These are phyloP conservation scores for Drosophila mojavensis DNA, from an alignment of 1,140 invertebrate genomes.

Conservation along the genomic window DNA sequence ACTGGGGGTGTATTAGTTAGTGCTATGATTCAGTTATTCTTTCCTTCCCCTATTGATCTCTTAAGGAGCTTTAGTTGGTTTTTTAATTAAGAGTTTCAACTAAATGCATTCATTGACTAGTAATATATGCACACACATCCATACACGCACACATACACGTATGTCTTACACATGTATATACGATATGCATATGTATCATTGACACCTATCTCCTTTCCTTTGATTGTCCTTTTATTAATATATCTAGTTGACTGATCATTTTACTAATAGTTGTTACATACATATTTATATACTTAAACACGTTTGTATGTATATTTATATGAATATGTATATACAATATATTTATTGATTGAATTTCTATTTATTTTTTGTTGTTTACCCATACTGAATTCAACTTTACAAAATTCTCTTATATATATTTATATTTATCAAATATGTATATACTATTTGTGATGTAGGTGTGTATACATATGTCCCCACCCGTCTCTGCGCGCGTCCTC, in stretches of 20 bases:
- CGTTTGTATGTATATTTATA: neutral
- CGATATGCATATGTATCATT: neutral
- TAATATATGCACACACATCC: neutral
- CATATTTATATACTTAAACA: no score
- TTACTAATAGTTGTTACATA: conserved; percentile 12
- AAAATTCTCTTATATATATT: neutral
- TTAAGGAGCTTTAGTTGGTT: no score
- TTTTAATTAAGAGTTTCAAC: no score
- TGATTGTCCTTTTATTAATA: neutral
- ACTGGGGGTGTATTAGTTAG: no score
- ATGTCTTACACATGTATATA: neutral
- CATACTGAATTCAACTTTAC: neutral
- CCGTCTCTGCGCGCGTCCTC: neutral
- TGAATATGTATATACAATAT: neutral
- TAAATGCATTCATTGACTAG: no score
- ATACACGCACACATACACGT: conserved; percentile 11
- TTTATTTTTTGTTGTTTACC: conserved; percentile 5
- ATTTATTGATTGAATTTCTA: conserved; percentile 7
- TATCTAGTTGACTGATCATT: neutral
- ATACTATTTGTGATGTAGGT: no score
- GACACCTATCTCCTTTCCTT: neutral
- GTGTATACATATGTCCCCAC: no score
- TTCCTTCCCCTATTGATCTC: no score
- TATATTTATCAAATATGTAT: neutral
- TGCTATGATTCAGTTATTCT: no score